phyloP scores from a whole-genome alignment of 2,888 invertebrate species.

The Pristionchus exspectatus region DNA sequence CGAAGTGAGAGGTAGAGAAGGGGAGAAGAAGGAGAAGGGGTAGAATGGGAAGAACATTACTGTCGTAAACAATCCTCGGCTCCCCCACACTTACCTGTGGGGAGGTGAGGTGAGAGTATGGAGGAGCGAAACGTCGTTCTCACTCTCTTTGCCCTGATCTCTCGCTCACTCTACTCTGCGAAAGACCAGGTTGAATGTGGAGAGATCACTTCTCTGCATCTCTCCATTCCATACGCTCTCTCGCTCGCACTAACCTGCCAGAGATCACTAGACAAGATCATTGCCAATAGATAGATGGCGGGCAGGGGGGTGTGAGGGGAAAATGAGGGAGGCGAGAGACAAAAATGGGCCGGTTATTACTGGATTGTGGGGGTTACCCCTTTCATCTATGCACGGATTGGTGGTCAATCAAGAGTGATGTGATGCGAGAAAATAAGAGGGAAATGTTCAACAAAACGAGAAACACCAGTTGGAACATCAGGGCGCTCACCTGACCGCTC shows the following conservation, averaged over 20 bases:
- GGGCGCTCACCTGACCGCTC: no score
- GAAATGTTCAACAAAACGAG: neutral
- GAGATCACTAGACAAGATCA: neutral
- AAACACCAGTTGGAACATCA: no score
- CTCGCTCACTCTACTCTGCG: neutral
- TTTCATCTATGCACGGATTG: neutral
- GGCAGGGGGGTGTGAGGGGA: neutral
- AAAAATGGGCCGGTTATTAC: slow-evolving; percentile 25
- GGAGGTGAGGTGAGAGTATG: neutral
- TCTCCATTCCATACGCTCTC: neutral
- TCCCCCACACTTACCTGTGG: slow-evolving; percentile 8
- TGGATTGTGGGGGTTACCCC: neutral
- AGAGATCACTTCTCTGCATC: neutral
- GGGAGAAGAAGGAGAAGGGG: neutral
- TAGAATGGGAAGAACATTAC: neutral
- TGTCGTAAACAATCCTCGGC: slow-evolving; percentile 15
- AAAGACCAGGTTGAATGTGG: no score
- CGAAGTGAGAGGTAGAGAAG: neutral
- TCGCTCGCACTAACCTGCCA: neutral
- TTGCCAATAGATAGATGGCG: neutral
- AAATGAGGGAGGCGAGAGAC: neutral
- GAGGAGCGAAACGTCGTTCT: neutral
- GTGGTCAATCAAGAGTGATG: neutral
- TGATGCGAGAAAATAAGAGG: neutral
- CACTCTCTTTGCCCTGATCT: neutral